Base-by-base conservation (phyloP, 37 sponge, comb jelly and placozoan genomes). In the Beroe ovata region DNA sequence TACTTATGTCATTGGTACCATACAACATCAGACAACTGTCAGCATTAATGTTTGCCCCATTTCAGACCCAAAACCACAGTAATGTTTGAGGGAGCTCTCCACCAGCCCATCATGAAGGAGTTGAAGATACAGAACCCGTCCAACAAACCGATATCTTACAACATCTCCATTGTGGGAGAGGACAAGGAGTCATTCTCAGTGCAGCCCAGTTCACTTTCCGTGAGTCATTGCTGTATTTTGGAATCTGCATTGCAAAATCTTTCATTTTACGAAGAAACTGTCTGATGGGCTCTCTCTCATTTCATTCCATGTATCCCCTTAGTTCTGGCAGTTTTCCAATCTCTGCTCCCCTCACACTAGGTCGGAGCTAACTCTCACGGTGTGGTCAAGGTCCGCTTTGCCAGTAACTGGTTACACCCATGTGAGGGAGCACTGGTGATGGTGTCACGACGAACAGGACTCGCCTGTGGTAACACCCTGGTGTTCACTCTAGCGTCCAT, bases 71-170 rank as follows among this genome's bases (percentile, higher is more conserved):
- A 77, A 40, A 42, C 84, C 4, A n/a, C 84, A 14, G 84, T 77
- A 20, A 38, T 19, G 21, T 89, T 89, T 61, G 64, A 89, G 35
- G 89, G 89, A 60, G 89, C 62, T 20, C 60, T 89, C 34, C 89
- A 89, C 28, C 63, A 62, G 64, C 63, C 89, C 6, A 40, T 89
- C 6, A 23, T 64, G 54, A 26, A 60, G 60, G 66, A 94, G 91
- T 37, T 94, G 19, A 60, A 84, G n/a, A 71, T 94, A 42, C 66
- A 88, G 40, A 94, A 94, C 66, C 91, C 90, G n/a, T 91, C 90
- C 81, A 33, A 59, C 1, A 92, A 94, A 64, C 16, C 89, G 0
- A 42, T 94, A 22, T 88, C 60, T 0, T 94, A 94, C 90, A 47
- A 30, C 18, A 63, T 88, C 29, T 29, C 91, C 29, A 63, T 94